Evolutionary conservation across 2,113 vertebrate species (phyloP), one percentile per base, ranked within the genome.

Genomic region (Cacatua alba): DNA sequence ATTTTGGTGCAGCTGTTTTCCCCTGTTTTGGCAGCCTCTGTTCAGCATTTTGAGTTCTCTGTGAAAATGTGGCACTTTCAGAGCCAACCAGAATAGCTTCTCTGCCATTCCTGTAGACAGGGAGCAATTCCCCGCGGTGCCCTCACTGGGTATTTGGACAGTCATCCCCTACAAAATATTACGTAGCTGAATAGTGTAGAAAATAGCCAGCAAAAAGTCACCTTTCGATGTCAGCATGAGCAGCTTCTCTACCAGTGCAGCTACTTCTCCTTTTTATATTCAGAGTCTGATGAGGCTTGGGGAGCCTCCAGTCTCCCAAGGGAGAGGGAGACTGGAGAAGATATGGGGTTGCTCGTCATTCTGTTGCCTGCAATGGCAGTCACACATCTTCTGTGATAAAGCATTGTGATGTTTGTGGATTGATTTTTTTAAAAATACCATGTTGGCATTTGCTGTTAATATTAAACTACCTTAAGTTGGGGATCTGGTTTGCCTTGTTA

Each of bases 361-460:
- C 24, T 6, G 0, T 43, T 59, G n/a, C 21, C 15, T 6, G 4
- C 0, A 0, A 2, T 41, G 33, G 24, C 43, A 72, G 9, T 24
- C 2, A 0, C 2, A 1, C 17, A 4, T 37, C 28, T 65, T n/a
- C 62, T 86, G 23, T 43, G 74, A 69, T 28, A 91, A 74, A 91
- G 26, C 64, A 31, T 62, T 29, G 25, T 25, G 35, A 31, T 67
- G 10, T n/a, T 57, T 49, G 21, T 41, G 49, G 55, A 11, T 28
- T 51, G 63, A 17, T 69, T 59, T 59, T 35, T 59, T 24, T 5
- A 59, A 59, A 35, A 59, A 35, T 24, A 35, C 21, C 9, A 24
- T 59, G 33, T 59, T 79, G 60, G 39, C 26, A 44, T 90, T 90
- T 89, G 17, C 63, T 83, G 48, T 83, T 70, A 85, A 71, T 95